A percentile compares a stretch with the other conserved stretches of the same genome.
Evolutionary conservation across 2,113 vertebrate species (phyloP).

Genomic region (Ceyx cyanopectus): DNA sequence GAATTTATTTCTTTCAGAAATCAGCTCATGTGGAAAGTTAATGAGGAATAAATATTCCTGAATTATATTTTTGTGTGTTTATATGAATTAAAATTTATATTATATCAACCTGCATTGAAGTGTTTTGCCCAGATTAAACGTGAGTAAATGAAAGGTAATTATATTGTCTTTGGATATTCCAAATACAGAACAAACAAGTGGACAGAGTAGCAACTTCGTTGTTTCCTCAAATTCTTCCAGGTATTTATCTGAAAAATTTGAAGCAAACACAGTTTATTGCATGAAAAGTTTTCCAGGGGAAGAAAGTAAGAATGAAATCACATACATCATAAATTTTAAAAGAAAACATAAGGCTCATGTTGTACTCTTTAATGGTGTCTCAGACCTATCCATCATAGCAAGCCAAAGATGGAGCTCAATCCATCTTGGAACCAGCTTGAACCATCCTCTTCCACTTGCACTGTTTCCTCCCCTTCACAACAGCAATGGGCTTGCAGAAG

Average conservation of each 20-base stretch:
- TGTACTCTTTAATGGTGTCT: background rate
- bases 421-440: background rate
- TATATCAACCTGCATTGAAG: background rate
- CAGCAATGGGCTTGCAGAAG: background rate
- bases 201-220: background rate
- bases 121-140: background rate
- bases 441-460: background rate
- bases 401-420: background rate
- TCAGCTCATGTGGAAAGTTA: background rate
- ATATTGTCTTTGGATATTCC: background rate
- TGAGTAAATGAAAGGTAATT: background rate
- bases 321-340: background rate
- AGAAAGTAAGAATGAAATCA: background rate
- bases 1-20: background rate
- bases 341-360: background rate
- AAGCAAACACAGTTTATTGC: background rate
- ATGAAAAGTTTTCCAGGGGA: background rate
- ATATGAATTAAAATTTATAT: background rate
- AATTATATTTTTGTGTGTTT: background rate
- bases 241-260: background rate
- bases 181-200: background rate
- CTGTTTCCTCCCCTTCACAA: background rate
- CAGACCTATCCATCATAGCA: background rate
- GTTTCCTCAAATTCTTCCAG: background rate
- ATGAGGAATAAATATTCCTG: background rate